Evolutionary conservation across 2,113 vertebrate genomes (phyloP).

Genomic region (Festucalex cinctus): DNA sequence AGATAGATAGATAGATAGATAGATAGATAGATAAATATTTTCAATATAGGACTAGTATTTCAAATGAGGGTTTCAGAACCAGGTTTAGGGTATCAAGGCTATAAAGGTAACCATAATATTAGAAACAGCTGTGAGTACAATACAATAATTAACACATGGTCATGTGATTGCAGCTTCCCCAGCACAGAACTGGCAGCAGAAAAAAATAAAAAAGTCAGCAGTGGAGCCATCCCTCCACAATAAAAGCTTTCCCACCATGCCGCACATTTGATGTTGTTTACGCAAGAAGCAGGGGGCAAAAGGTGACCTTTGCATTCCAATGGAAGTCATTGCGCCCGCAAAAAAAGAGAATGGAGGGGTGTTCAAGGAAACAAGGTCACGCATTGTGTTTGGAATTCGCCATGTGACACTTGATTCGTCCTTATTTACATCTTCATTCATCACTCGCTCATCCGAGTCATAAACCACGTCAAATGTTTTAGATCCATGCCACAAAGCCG

Average conservation of each 20-base stretch:
- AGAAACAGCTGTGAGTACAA: background rate
- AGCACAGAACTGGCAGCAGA: conserved; percentile 8
- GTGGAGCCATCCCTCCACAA: conserved; percentile 9
- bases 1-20: too few relatives aligned
- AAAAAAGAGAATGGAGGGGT: conserved; percentile 1
- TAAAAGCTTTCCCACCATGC: conserved; percentile 13
- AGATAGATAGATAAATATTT: too few relatives aligned
- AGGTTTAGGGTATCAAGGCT: too few relatives aligned
- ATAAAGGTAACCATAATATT: background rate
- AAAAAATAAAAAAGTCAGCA: conserved; percentile 1
- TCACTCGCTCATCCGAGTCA: background rate
- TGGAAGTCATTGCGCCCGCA: conserved; percentile 9
- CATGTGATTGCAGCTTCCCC: background rate
- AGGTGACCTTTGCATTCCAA: conserved; percentile 18
- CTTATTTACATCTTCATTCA: background rate
- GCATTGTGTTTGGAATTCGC: conserved; percentile 15
- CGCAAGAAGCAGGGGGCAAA: conserved; percentile 17
- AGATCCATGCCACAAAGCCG: background rate
- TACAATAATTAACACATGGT: background rate
- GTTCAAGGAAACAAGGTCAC: background rate
- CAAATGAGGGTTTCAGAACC: too few relatives aligned
- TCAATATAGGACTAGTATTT: too few relatives aligned
- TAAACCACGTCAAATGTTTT: conserved; percentile 32
- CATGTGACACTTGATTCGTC: conserved; percentile 35
- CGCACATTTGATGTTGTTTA: conserved; percentile 38